phyloP scores from a whole-genome alignment of 2,888 invertebrate genomes.

The Eupithecia exiguata region DNA sequence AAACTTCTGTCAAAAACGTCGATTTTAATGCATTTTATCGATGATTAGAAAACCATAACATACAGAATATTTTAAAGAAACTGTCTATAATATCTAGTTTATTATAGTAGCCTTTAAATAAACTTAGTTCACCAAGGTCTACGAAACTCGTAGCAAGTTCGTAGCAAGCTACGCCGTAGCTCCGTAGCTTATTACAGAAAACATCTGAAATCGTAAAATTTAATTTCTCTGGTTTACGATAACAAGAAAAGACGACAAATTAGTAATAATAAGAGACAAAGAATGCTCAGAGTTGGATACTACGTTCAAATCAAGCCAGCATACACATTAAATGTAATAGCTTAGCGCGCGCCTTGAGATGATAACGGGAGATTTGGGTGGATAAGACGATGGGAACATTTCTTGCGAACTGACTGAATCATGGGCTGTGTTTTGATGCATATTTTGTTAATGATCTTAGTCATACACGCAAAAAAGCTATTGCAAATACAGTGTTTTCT shows the following conservation, averaged over 20 bases:
- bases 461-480: background rate
- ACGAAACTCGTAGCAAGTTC: conserved; percentile 41
- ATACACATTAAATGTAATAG: conserved; percentile 81
- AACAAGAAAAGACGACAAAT: conserved; percentile 79
- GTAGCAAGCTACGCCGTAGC: conserved; percentile 45
- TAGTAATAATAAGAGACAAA: conserved; percentile 78
- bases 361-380: conserved; percentile 52
- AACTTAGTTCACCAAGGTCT: conserved; percentile 14
- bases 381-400: conserved; percentile 46
- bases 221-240: conserved; percentile 70
- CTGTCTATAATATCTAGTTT: background rate
- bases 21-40: background rate
- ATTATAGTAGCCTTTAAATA: background rate
- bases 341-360: conserved; percentile 73
- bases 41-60: too few species aligned
- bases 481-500: background rate
- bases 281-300: conserved; percentile 82
- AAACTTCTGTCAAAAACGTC: background rate
- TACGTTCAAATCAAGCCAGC: conserved; percentile 82
- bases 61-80: background rate
- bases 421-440: background rate
- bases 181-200: conserved; percentile 55
- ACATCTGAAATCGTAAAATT: conserved; percentile 65
- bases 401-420: background rate
- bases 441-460: background rate